These are phyloP conservation scores for Cepaea hortensis DNA, from an alignment of 2,888 invertebrate genomes.

Conservation along the genomic window DNA sequence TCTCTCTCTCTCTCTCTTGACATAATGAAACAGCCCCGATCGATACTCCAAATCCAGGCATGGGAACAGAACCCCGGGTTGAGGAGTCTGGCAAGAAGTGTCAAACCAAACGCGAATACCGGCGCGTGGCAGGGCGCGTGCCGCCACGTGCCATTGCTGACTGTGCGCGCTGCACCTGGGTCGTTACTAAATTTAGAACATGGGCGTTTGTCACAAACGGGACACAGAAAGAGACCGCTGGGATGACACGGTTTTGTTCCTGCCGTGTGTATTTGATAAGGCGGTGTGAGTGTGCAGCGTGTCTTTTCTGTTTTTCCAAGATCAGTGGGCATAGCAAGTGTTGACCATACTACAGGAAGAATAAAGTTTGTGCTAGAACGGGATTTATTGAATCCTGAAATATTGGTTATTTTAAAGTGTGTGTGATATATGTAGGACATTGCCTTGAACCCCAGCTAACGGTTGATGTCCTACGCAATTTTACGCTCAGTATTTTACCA, in stretches of 20 bases:
- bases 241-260: background rate
- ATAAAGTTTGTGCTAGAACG: no score
- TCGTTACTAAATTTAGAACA: conserved; percentile 42
- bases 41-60: conserved; percentile 1
- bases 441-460: no score
- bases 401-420: no score
- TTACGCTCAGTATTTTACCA: no score
- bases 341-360: no score
- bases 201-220: background rate
- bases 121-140: conserved; percentile 45
- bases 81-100: conserved; percentile 16
- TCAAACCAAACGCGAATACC: conserved; percentile 33
- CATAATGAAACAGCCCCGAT: background rate
- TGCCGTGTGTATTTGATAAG: background rate
- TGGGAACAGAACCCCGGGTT: background rate
- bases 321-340: background rate
- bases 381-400: no score
- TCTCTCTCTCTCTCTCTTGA: background rate
- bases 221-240: background rate
- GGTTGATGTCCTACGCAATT: no score
- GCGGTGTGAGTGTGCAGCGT: background rate
- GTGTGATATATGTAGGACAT: no score
- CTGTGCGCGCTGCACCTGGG: conserved; percentile 39
- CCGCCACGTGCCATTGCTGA: conserved; percentile 41
- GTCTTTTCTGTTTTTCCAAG: background rate